A percentile compares a stretch with the other conserved stretches of the same genome.
phyloP scores from a whole-genome alignment of 2,888 invertebrate genomes.

The Ceramica pisi region DNA sequence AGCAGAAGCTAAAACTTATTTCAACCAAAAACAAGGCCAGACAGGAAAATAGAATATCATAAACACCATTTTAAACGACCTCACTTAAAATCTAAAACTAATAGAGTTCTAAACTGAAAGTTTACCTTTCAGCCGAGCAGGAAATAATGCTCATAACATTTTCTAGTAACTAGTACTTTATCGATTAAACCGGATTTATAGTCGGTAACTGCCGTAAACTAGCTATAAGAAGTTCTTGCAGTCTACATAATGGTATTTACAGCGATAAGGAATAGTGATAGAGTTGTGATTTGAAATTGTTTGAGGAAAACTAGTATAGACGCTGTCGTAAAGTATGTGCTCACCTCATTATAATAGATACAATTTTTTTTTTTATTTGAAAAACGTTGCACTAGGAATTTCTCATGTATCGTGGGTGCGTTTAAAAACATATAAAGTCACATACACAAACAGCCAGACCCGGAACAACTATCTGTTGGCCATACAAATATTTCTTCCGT shows the following conservation, averaged over 20 bases:
- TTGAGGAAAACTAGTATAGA: no score
- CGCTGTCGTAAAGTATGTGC: no score
- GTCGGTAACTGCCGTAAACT: slow-evolving; percentile 22
- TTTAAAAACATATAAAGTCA: no score
- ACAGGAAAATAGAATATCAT: background rate
- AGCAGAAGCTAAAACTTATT: background rate
- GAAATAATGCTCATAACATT: slow-evolving; percentile 37
- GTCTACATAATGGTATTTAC: background rate
- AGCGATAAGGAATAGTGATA: background rate
- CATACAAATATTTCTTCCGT: no score
- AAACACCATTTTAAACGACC: background rate
- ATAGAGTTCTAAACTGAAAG: slow-evolving; percentile 34
- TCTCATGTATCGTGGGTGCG: no score
- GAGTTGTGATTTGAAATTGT: no score
- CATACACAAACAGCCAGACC: no score
- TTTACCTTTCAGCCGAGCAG: slow-evolving; percentile 22
- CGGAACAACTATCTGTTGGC: no score
- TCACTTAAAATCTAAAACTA: slow-evolving; percentile 3
- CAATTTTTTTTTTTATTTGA: no score
- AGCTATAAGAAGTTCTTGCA: slow-evolving; percentile 23
- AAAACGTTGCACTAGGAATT: no score
- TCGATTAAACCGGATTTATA: slow-evolving; percentile 44
- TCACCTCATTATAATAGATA: no score
- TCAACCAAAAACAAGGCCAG: no score
- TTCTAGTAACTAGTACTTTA: slow-evolving; percentile 38